Conservation (phyloP, 2,888 invertebrate species). For the Pollenia amentaria region DNA sequence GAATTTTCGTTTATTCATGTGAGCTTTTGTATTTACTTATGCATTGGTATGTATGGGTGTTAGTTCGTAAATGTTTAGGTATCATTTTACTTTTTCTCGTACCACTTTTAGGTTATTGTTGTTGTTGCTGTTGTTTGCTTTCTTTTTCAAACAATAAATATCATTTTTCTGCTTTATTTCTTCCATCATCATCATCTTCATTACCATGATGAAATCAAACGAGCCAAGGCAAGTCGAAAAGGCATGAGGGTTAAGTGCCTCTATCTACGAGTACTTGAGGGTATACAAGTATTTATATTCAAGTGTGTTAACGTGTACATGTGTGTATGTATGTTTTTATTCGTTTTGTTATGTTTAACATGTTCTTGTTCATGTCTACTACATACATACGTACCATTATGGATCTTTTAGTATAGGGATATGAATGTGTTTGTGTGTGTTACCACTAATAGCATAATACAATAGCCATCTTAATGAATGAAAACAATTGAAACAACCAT, state of each 20-base stretch:
- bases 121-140: background rate
- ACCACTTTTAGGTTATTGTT: constrained; percentile 39
- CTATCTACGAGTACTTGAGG: constrained; percentile 51
- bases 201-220: constrained; percentile 49
- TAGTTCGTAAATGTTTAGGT: constrained; percentile 35
- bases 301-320: constrained; percentile 42
- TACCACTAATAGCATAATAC: constrained; percentile 69
- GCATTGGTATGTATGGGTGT: background rate
- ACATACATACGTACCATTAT: background rate
- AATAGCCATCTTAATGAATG: constrained; percentile 68
- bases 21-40: background rate
- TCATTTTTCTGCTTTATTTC: constrained; percentile 65
- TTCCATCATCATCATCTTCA: constrained; percentile 55
- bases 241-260: constrained; percentile 69
- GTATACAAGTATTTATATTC: constrained; percentile 61
- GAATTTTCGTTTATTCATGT: background rate
- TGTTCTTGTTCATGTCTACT: constrained; percentile 21
- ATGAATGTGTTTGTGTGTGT: constrained; percentile 11
- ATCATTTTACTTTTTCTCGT: constrained; percentile 34
- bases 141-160: constrained; percentile 65
- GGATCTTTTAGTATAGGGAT: background rate
- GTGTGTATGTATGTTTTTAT: constrained; percentile 11
- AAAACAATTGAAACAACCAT: constrained; percentile 65
- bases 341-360: constrained; percentile 41
- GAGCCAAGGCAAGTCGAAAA: constrained; percentile 55